Percentiles rank a stretch among this genome's conserved stretches.
Evolutionary conservation across 2,888 invertebrate genomes (phyloP).

Genomic region (Dermolepida albohirtum): DNA sequence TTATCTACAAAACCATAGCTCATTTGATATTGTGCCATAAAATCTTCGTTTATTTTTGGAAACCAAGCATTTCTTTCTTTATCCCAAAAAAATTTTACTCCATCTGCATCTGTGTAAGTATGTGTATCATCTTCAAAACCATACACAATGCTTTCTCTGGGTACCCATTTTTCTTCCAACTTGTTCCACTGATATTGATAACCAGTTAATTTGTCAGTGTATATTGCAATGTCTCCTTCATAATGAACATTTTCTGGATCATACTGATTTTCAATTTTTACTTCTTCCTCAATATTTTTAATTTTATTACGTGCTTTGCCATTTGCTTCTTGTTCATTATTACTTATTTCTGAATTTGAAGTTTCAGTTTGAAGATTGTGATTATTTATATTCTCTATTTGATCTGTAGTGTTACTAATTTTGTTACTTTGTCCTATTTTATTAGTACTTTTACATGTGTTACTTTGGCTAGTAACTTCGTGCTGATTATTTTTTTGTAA

Average conservation of each 20-base stretch:
- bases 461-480: too few species aligned
- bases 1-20: slow-evolving; percentile 88
- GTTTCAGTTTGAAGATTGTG: too few species aligned
- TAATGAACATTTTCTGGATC: slow-evolving; percentile 73
- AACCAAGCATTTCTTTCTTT: slow-evolving; percentile 92
- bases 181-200: slow-evolving; percentile 76
- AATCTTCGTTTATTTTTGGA: slow-evolving; percentile 96
- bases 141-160: slow-evolving; percentile 65
- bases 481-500: too few species aligned
- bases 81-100: slow-evolving; percentile 93
- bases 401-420: too few species aligned
- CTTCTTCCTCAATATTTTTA: background rate
- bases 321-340: background rate
- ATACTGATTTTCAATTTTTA: slow-evolving; percentile 43
- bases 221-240: slow-evolving; percentile 77
- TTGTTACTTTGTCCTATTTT: too few species aligned
- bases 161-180: slow-evolving; percentile 72
- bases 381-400: too few species aligned
- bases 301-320: background rate
- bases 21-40: slow-evolving; percentile 96
- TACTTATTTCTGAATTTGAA: too few species aligned
- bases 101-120: slow-evolving; percentile 87
- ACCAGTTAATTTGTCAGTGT: slow-evolving; percentile 78
- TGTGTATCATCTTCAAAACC: slow-evolving; percentile 83
- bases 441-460: too few species aligned